A percentile compares a stretch with the other conserved stretches of the same genome.
Conservation (phyloP, 2,888 invertebrate species). For the Tipula vernalis region DNA sequence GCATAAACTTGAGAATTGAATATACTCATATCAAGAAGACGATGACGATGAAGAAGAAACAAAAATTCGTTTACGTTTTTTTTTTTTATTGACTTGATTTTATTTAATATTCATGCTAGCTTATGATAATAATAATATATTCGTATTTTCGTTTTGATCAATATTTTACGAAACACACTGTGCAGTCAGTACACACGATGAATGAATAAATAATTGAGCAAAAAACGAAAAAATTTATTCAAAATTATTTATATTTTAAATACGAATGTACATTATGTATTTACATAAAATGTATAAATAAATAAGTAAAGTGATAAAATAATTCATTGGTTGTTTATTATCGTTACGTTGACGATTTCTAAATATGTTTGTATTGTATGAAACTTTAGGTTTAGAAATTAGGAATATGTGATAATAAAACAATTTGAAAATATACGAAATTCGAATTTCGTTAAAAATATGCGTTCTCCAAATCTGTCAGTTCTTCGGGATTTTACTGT, state of each 20-base stretch:
- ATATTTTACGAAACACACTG: not conserved
- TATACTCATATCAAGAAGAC: not conserved
- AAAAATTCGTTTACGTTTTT: not conserved
- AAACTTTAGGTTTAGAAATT: no score
- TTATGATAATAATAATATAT: not conserved
- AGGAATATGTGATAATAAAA: no score
- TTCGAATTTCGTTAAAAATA: no score
- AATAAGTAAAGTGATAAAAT: not conserved
- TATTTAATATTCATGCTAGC: not conserved
- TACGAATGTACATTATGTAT: not conserved
- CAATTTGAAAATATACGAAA: no score
- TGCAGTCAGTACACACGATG: not conserved
- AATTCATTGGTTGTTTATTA: not conserved
- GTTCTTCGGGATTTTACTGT: no score
- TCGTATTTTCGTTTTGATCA: not conserved
- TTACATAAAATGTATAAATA: not conserved
- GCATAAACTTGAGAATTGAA: conserved; percentile 4
- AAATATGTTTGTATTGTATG: no score
- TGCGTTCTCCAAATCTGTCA: no score
- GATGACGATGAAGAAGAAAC: not conserved
- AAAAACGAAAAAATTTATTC: not conserved
- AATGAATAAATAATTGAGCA: not conserved
- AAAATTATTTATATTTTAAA: not conserved
- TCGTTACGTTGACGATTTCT: not conserved
- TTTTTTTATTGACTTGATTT: not conserved